phyloP scores from a whole-genome alignment of 1,140 invertebrate species.

The Habropoda laboriosa region DNA sequence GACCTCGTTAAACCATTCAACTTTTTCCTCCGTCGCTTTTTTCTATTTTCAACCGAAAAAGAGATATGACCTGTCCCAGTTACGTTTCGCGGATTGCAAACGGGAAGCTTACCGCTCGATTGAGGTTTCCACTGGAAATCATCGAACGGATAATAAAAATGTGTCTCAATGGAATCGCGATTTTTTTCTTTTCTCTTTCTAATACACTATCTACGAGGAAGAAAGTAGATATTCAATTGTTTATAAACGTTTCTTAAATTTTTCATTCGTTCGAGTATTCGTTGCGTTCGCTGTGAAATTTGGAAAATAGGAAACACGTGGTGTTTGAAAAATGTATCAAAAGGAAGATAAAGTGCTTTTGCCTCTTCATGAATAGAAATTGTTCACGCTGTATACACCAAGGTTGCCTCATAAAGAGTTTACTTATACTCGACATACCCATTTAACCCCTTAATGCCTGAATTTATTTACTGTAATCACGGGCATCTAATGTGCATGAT shows the following conservation, averaged over 20 bases:
- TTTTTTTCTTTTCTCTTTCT: not conserved
- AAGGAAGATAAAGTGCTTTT: not conserved
- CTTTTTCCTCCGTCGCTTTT: not conserved
- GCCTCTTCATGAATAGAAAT: slow-evolving; percentile 26
- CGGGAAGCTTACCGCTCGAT: slow-evolving; percentile 9
- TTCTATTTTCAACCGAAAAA: not conserved
- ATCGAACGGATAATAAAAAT: not conserved
- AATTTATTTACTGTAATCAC: slow-evolving; percentile 23
- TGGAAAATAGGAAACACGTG: not conserved
- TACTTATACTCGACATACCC: slow-evolving; percentile 4
- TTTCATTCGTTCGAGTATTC: too few species aligned
- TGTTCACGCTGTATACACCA: not conserved
- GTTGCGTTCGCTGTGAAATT: too few species aligned
- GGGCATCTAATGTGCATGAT: not conserved
- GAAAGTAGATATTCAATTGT: too few species aligned
- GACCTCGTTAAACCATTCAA: slow-evolving; percentile 3
- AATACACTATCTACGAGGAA: not conserved
- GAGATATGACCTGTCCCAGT: not conserved
- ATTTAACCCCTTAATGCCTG: slow-evolving; percentile 2
- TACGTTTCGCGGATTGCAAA: slow-evolving; percentile 3
- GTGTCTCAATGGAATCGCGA: too few species aligned
- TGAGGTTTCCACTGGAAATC: not conserved
- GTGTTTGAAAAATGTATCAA: not conserved
- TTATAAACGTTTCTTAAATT: too few species aligned
- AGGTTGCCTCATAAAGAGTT: not conserved